A percentile compares a stretch with the other conserved stretches of the same genome.
phyloP scores from a whole-genome alignment of 2,888 invertebrate species.

The Lottia gigantea region DNA sequence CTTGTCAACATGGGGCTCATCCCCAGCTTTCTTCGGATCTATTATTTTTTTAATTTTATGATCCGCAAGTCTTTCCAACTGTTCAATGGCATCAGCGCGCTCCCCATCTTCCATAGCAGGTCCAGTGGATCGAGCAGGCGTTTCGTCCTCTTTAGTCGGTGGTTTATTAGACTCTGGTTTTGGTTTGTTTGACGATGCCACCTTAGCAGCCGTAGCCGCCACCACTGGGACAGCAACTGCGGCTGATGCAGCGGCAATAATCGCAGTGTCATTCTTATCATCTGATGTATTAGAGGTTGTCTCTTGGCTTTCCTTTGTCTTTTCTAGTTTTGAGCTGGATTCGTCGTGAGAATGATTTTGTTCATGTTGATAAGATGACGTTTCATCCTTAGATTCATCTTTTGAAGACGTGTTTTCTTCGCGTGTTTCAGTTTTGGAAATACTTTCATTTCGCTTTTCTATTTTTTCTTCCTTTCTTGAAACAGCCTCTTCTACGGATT shows the following conservation, averaged over 20 bases:
- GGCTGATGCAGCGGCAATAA: background rate
- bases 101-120: constrained; percentile 1
- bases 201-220: background rate
- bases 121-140: background rate
- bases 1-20: constrained; percentile 19
- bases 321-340: background rate
- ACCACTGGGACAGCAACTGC: background rate
- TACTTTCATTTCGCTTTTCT: too few species aligned
- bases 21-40: constrained; percentile 18
- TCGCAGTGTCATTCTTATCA: background rate
- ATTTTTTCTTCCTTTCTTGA: background rate
- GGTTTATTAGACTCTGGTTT: background rate
- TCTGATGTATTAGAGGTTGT: background rate
- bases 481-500: background rate
- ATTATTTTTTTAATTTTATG: constrained; percentile 24
- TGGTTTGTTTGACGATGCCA: background rate
- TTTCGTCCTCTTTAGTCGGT: background rate
- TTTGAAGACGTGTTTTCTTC: too few species aligned
- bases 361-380: too few species aligned
- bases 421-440: too few species aligned
- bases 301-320: background rate
- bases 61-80: constrained; percentile 28
- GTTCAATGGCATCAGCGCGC: constrained; percentile 21
- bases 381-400: too few species aligned
- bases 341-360: too few species aligned